phyloP scores from a whole-genome alignment of 1,140 invertebrate genomes.

The Camponotus pennsylvanicus region DNA sequence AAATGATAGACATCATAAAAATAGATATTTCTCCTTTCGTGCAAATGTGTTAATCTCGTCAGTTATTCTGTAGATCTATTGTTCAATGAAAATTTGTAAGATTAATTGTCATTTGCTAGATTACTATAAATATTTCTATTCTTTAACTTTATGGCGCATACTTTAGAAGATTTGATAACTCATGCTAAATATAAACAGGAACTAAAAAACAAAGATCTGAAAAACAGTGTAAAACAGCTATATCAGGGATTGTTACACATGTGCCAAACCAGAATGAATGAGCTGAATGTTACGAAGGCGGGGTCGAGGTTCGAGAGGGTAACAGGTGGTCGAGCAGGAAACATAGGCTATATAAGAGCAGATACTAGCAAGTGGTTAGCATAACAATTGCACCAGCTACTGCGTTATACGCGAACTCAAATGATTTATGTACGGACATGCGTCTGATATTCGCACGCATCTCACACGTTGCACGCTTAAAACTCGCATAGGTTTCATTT shows the following conservation, averaged over 20 bases:
- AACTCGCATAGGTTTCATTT: conserved; percentile 57
- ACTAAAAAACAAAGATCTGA: neutral
- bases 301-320: conserved; percentile 80
- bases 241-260: conserved; percentile 62
- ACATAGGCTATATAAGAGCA: conserved; percentile 84
- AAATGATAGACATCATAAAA: neutral
- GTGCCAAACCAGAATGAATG: conserved; percentile 71
- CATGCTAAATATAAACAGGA: neutral
- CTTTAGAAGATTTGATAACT: neutral
- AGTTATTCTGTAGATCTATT: neutral
- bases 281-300: conserved; percentile 65
- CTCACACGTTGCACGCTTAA: conserved; percentile 75
- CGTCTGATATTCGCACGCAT: conserved; percentile 73
- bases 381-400: conserved; percentile 84
- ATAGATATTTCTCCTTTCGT: neutral
- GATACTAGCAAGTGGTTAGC: conserved; percentile 85
- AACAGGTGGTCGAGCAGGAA: conserved; percentile 85
- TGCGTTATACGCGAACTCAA: conserved; percentile 74
- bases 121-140: neutral
- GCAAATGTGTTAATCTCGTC: neutral
- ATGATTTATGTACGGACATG: conserved; percentile 82
- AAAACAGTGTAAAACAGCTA: conserved; percentile 26
- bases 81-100: neutral
- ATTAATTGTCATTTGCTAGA: neutral
- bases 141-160: neutral